Conservation (phyloP, 2,797 vertebrate genomes). For the Paratrypauchen microcephalus region DNA sequence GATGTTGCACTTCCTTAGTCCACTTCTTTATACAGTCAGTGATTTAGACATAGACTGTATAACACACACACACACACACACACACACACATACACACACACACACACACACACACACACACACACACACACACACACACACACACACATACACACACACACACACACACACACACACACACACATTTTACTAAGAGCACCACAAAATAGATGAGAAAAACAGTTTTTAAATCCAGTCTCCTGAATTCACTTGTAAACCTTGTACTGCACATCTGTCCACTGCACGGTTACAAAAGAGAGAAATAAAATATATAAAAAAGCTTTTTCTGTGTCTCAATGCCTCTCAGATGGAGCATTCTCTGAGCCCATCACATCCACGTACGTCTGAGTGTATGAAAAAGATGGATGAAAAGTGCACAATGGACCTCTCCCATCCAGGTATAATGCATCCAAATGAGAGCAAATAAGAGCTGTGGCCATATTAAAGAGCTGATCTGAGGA, state of each 20-base stretch:
- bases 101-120: too few relatives aligned
- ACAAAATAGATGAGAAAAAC: neutral
- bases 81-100: too few relatives aligned
- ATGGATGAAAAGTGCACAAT: slow-evolving; percentile 1
- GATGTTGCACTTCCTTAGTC: too few relatives aligned
- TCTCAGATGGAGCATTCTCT: neutral
- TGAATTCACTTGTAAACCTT: neutral
- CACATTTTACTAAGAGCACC: neutral
- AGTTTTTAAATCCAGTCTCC: neutral
- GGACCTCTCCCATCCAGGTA: slow-evolving; percentile 61
- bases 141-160: too few relatives aligned
- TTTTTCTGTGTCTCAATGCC: neutral
- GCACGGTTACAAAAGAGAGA: neutral
- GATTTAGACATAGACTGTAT: too few relatives aligned
- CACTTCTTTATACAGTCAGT: too few relatives aligned
- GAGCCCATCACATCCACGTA: neutral
- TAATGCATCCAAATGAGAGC: slow-evolving; percentile 65
- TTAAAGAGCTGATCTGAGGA: slow-evolving; percentile 50
- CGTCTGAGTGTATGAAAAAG: neutral
- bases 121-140: too few relatives aligned
- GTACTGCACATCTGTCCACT: neutral
- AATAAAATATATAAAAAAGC: neutral
- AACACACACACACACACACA: too few relatives aligned
- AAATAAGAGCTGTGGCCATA: slow-evolving; percentile 65
- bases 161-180: too few relatives aligned